These are phyloP conservation scores for Oncorhynchus kisutch DNA, from an alignment of 2,113 vertebrate genomes.

Conservation along the genomic window DNA sequence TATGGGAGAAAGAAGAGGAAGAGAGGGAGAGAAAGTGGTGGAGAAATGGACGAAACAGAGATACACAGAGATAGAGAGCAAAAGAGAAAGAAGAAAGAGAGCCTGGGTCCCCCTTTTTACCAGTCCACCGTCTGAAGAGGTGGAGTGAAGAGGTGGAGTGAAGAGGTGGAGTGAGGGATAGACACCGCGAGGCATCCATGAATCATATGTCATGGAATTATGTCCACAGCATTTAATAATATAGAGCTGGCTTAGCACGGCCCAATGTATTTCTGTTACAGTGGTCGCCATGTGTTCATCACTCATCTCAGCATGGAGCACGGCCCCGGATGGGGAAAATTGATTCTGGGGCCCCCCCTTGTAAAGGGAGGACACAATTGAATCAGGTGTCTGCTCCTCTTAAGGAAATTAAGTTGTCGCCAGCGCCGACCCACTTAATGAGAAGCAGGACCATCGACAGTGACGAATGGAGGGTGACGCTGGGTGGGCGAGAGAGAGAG, in stretches of 20 bases:
- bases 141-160: slow-evolving; percentile 43
- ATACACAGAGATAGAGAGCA: too few species aligned
- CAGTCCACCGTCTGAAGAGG: slow-evolving; percentile 4
- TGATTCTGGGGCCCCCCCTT: slow-evolving; percentile 74
- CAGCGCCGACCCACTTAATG: slow-evolving; percentile 91
- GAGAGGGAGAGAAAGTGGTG: not conserved
- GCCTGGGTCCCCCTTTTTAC: too few species aligned
- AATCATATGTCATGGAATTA: slow-evolving; percentile 77
- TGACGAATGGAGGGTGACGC: slow-evolving; percentile 92
- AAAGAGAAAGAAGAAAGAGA: too few species aligned
- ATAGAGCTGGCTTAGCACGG: slow-evolving; percentile 57
- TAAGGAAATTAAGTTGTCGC: slow-evolving; percentile 99
- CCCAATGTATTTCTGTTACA: slow-evolving; percentile 61
- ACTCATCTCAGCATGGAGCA: slow-evolving; percentile 73
- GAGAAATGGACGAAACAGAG: not conserved
- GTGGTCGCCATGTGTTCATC: slow-evolving; percentile 69
- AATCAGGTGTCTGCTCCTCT: slow-evolving; percentile 99
- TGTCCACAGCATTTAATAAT: slow-evolving; percentile 83
- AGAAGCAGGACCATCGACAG: slow-evolving; percentile 86
- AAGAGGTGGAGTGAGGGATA: slow-evolving; percentile 53
- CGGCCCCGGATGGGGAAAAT: slow-evolving; percentile 63
- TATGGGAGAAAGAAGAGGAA: not conserved
- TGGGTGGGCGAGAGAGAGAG: slow-evolving; percentile 78
- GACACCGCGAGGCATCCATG: slow-evolving; percentile 65
- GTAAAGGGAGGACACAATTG: slow-evolving; percentile 85